These are phyloP conservation scores for Ophraella communa DNA, from an alignment of 2,888 invertebrate species.

Conservation along the genomic window DNA sequence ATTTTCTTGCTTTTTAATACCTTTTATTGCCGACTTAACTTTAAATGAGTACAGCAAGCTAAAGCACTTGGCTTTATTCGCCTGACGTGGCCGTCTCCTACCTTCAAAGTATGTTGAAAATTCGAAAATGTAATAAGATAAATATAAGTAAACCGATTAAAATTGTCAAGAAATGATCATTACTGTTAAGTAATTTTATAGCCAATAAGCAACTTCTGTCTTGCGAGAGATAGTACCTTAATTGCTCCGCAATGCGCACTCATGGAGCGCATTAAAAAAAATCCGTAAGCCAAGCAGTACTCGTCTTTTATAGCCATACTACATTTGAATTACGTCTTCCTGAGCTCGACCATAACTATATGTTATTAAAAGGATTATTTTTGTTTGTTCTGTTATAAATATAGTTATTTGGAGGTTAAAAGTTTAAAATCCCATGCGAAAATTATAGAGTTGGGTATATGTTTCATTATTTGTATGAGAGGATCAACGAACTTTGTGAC, in stretches of 20 bases:
- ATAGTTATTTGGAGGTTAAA: too few species aligned
- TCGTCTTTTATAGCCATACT: conserved; percentile 8
- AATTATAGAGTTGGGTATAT: too few species aligned
- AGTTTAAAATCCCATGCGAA: too few species aligned
- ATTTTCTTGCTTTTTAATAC: too few species aligned
- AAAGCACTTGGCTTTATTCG: not conserved
- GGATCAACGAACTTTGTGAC: too few species aligned
- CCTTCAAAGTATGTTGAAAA: not conserved
- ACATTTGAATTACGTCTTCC: conserved; percentile 14
- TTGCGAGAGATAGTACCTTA: conserved; percentile 14
- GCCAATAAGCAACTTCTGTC: conserved; percentile 5
- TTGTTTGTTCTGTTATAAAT: too few species aligned
- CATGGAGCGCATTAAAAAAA: conserved; percentile 16
- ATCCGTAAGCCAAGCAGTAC: conserved; percentile 19
- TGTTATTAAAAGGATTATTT: not conserved
- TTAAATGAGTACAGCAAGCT: too few species aligned
- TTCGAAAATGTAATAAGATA: not conserved
- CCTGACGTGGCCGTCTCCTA: not conserved
- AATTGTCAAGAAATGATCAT: not conserved
- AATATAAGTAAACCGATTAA: not conserved
- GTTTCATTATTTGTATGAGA: too few species aligned
- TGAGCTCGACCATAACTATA: conserved; percentile 1
- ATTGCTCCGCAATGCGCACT: conserved; percentile 11
- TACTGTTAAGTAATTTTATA: not conserved
- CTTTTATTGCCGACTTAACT: too few species aligned